Evolutionary conservation across 2,797 vertebrate genomes (phyloP).

Genomic region (Scolopax rusticola): DNA sequence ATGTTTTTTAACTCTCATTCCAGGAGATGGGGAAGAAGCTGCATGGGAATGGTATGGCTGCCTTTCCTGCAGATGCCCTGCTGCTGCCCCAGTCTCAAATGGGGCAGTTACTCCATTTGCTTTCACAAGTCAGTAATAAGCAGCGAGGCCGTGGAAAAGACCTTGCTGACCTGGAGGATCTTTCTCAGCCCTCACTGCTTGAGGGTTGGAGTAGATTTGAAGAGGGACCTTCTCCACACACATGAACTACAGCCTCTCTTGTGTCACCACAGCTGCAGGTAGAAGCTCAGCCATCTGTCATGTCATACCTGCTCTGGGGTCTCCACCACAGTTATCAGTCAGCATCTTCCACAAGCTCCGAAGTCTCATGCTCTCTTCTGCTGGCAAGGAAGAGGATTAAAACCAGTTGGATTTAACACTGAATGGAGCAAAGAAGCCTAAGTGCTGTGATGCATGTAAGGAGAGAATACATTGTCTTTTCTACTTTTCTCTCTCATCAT

Average conservation of each 20-base stretch:
- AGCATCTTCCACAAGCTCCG: background rate
- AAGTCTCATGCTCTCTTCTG: background rate
- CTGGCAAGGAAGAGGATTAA: background rate
- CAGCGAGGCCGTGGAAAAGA: background rate
- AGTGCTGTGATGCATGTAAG: background rate
- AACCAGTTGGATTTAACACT: background rate
- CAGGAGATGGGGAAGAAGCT: background rate
- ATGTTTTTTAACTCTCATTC: background rate
- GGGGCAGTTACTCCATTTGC: background rate
- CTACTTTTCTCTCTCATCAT: background rate
- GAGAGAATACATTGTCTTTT: background rate
- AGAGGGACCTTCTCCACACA: fast-evolving
- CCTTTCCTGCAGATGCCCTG: background rate
- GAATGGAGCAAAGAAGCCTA: fast-evolving
- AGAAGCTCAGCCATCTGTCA: background rate
- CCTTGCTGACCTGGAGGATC: background rate
- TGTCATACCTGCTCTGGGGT: background rate
- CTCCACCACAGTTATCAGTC: background rate
- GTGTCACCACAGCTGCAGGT: background rate
- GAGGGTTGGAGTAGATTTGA: background rate
- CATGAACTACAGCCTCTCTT: background rate
- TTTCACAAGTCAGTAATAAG: background rate
- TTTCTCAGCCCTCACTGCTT: background rate
- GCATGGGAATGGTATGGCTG: fast-evolving
- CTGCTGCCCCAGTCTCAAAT: background rate